These are phyloP conservation scores for Meghimatium bilineatum DNA, from an alignment of 2,888 invertebrate species.

Conservation along the genomic window DNA sequence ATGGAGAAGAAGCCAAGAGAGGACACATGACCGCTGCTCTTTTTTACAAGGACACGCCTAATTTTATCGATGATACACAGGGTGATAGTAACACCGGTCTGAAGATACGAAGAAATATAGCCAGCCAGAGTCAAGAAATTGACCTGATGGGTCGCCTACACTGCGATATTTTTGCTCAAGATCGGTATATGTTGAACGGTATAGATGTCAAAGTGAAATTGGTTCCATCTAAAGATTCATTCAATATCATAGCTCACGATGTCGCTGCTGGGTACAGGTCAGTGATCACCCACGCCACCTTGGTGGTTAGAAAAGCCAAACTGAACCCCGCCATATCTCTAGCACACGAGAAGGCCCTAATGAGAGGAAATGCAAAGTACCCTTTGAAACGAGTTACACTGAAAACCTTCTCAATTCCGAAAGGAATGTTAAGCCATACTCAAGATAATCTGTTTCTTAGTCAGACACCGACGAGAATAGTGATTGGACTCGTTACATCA, in stretches of 20 bases:
- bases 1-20: conserved; percentile 19
- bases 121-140: not conserved
- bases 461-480: conserved; percentile 24
- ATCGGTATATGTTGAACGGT: too few species aligned
- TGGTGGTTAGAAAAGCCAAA: conserved; percentile 30
- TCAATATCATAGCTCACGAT: too few species aligned
- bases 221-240: too few species aligned
- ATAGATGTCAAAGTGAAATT: too few species aligned
- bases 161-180: too few species aligned
- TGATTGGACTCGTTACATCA: conserved; percentile 27
- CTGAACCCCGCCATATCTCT: conserved; percentile 24
- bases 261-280: too few species aligned
- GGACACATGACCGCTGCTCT: not conserved
- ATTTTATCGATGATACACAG: not conserved
- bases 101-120: not conserved
- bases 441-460: conserved; percentile 33
- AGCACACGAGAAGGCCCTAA: conserved; percentile 31
- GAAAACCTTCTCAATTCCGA: conserved; percentile 16
- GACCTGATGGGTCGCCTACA: too few species aligned
- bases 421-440: not conserved
- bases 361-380: conserved; percentile 32
- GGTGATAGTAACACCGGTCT: not conserved
- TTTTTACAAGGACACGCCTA: not conserved
- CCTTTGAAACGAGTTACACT: conserved; percentile 19
- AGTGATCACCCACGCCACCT: not conserved